phyloP scores from a whole-genome alignment of 2,797 vertebrate genomes.

The Hephaestus fuliginosus region DNA sequence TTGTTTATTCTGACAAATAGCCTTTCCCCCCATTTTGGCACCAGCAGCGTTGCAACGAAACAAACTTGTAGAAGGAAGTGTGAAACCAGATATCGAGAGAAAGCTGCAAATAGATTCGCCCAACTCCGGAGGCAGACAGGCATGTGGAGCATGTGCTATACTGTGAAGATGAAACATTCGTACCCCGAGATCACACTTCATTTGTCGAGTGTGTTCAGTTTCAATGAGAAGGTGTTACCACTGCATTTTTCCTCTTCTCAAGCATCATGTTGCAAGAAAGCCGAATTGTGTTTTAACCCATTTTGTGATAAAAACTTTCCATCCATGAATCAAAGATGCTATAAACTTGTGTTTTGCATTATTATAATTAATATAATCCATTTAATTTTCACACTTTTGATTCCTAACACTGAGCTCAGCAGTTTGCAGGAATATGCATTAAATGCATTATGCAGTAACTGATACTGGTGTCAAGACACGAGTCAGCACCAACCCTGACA shows the following conservation, averaged over 20 bases:
- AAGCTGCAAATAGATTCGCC: conserved; percentile 60
- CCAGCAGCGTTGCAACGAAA: conserved; percentile 37
- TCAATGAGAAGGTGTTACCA: conserved; percentile 8
- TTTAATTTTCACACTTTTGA: neutral
- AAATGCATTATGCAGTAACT: conserved; percentile 33
- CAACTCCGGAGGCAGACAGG: conserved; percentile 48
- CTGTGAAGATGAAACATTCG: conserved; percentile 50
- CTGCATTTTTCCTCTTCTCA: neutral
- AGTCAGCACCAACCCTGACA: conserved; percentile 63
- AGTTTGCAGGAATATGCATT: conserved; percentile 15
- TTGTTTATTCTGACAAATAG: conserved; percentile 45
- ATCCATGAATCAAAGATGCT: neutral
- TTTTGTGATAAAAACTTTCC: neutral
- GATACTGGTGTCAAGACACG: conserved; percentile 32
- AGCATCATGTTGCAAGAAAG: neutral
- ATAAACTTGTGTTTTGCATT: neutral
- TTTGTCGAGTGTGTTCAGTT: conserved; percentile 24
- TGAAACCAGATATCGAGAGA: conserved; percentile 42
- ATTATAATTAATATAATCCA: conserved; percentile 26
- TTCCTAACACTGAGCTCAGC: neutral
- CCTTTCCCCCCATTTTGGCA: neutral
- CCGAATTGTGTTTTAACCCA: neutral
- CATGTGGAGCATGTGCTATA: conserved; percentile 39
- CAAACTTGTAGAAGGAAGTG: conserved; percentile 37
- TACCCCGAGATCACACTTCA: conserved; percentile 42